Evolutionary conservation across 2,888 invertebrate species (phyloP), one percentile per base, ranked within the genome.

Genomic region (Lysandra bellargus): DNA sequence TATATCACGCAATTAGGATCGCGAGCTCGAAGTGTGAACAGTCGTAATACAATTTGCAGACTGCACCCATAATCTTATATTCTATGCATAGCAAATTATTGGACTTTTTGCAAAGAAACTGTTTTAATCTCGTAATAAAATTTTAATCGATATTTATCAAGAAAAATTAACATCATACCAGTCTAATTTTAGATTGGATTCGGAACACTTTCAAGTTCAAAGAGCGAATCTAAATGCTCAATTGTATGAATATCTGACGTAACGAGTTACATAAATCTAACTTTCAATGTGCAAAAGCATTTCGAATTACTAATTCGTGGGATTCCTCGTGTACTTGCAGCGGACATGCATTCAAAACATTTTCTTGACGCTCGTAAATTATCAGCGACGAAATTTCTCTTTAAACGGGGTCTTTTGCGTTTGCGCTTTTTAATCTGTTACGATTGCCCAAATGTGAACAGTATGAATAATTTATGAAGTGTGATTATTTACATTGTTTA

Each of bases 301-400:
- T 75, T 75, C 75, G 75, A 75, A 49, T 75, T 49, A 75, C 23
- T 75, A 49, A 75, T 75, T 75, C 75, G 75, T 49, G 75, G 53
- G 75, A 75, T 49, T 75, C 40, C 7, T 40, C 75, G 49, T 23
- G 75, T 44, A 49, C 44, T n/a, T 49, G 44, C 30, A 49, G 9
- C 49, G 23, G 75, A 12, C 49, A 75, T 44, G 49, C 74, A 17
- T 74, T 40, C 49, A 49, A 75, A 30, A 75, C 75, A 75, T 75
- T 44, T 49, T 49, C 75, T 75, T 75, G 49, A 12, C 4, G 12
- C 23, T 23, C 44, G 23, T 75, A 44, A 75, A 49, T 75, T 23
- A 69, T 33, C 44, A 49, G 12, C 30, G 44, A 49, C 75, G 30
- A 49, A 75, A 75, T 44, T 49, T 75, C 49, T 44, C 74, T 23